A percentile compares a stretch with the other conserved stretches of the same genome.
Conservation (phyloP, 35 echinoderm and acorn worm genomes). For the Amphiura filiformis region DNA sequence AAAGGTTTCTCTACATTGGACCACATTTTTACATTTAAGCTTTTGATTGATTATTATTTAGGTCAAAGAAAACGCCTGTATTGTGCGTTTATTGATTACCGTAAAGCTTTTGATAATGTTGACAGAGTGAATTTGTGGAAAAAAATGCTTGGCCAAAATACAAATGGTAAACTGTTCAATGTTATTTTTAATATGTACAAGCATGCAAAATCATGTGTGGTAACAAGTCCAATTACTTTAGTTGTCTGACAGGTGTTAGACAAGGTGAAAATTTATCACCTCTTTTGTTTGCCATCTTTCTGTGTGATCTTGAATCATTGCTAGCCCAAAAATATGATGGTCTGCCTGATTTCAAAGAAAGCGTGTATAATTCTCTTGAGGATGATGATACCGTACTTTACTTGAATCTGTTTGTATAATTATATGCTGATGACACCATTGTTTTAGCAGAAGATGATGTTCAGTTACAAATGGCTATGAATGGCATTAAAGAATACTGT, state of each 20-base stretch:
- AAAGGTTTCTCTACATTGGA: constrained; percentile 42
- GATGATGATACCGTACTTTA: constrained; percentile 24
- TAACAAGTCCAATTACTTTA: constrained; percentile 13
- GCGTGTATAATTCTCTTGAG: background rate
- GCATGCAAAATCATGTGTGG: constrained; percentile 56
- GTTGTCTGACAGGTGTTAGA: constrained; percentile 52
- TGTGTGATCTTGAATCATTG: constrained; percentile 49
- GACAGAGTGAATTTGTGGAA: constrained; percentile 26
- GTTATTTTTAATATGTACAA: constrained; percentile 43
- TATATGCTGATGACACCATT: background rate
- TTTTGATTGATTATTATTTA: constrained; percentile 19
- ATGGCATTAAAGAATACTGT: background rate
- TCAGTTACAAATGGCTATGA: background rate
- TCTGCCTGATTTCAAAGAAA: background rate
- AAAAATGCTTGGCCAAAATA: constrained; percentile 36
- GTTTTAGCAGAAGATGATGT: background rate
- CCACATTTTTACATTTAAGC: constrained; percentile 34
- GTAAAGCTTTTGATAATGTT: constrained; percentile 62
- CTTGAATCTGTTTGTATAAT: constrained; percentile 14
- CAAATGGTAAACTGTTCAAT: constrained; percentile 56
- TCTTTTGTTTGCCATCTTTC: constrained; percentile 44
- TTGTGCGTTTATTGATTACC: constrained; percentile 65
- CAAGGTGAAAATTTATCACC: constrained; percentile 57
- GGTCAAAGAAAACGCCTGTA: constrained; percentile 32
- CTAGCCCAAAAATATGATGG: constrained; percentile 19